Evolutionary conservation across 2,113 vertebrate genomes (phyloP).

Genomic region (Microtus ochrogaster): DNA sequence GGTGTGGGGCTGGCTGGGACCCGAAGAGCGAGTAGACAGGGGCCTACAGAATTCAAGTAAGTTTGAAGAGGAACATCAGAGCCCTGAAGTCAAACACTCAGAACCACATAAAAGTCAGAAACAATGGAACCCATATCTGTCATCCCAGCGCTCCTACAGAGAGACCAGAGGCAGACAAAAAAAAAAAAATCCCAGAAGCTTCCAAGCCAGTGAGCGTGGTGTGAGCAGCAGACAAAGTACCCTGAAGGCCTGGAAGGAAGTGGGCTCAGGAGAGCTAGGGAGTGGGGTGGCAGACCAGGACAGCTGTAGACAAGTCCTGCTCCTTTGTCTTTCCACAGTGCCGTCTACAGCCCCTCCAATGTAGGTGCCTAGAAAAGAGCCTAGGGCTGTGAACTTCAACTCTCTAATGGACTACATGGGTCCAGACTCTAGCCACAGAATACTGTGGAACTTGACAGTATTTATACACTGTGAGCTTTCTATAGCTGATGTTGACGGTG

Average conservation of each 20-base stretch:
- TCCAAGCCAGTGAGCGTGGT: background rate
- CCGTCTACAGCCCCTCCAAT: background rate
- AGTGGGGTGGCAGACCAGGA: background rate
- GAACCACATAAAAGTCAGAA: background rate
- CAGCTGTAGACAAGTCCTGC: rapidly evolving
- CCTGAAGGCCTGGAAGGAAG: background rate
- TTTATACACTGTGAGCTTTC: background rate
- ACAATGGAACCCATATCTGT: background rate
- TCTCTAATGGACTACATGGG: background rate
- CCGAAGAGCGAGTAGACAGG: background rate
- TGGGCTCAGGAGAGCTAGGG: background rate
- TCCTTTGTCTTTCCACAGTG: background rate
- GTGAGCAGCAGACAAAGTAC: too few relatives aligned
- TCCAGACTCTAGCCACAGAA: background rate
- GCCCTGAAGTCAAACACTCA: background rate
- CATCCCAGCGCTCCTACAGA: too few relatives aligned
- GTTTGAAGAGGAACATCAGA: background rate
- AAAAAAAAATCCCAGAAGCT: background rate
- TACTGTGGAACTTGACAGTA: background rate
- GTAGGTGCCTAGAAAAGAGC: background rate
- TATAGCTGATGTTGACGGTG: background rate
- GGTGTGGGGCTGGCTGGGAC: background rate
- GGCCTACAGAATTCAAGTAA: background rate
- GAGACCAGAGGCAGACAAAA: background rate
- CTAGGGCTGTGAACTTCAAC: background rate